A percentile compares a stretch with the other conserved stretches of the same genome.
phyloP scores from a whole-genome alignment of 2,113 vertebrate species.

The Zeus faber region DNA sequence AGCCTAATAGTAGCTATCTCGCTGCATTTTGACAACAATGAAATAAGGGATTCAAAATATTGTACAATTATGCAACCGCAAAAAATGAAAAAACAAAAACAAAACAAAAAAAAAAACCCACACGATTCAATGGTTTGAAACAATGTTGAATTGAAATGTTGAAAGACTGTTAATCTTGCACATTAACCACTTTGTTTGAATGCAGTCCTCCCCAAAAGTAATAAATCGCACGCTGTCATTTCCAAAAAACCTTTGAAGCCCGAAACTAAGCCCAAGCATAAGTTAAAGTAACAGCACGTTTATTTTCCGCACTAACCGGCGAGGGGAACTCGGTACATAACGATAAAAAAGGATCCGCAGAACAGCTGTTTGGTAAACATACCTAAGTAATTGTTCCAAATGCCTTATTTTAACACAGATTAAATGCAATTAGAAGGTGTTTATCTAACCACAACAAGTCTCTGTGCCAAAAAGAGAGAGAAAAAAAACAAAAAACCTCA shows the following conservation, averaged over 20 bases:
- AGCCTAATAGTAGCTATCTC: too few species aligned
- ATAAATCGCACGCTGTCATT: constrained; percentile 31
- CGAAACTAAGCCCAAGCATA: constrained; percentile 36
- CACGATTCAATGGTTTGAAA: too few species aligned
- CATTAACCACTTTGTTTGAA: constrained; percentile 30
- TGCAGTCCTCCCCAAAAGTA: constrained; percentile 29
- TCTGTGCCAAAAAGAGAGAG: constrained; percentile 39
- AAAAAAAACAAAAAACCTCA: constrained; percentile 24
- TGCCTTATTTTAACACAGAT: constrained; percentile 68
- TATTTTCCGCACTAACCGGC: constrained; percentile 42
- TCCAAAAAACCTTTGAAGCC: constrained; percentile 29
- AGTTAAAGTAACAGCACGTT: constrained; percentile 44
- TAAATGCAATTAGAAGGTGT: constrained; percentile 70
- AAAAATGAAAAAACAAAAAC: too few species aligned
- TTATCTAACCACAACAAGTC: constrained; percentile 73
- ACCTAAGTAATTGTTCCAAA: constrained; percentile 72
- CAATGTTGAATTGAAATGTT: too few species aligned
- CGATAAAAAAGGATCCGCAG: constrained; percentile 52
- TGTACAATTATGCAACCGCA: too few species aligned
- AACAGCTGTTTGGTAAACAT: constrained; percentile 71
- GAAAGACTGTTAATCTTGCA: constrained; percentile 23
- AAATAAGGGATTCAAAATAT: too few species aligned
- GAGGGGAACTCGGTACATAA: constrained; percentile 53
- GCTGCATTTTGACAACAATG: too few species aligned
- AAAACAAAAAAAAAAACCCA: too few species aligned